phyloP scores from a whole-genome alignment of 1,140 invertebrate genomes.

The Dreissena rostriformis region DNA sequence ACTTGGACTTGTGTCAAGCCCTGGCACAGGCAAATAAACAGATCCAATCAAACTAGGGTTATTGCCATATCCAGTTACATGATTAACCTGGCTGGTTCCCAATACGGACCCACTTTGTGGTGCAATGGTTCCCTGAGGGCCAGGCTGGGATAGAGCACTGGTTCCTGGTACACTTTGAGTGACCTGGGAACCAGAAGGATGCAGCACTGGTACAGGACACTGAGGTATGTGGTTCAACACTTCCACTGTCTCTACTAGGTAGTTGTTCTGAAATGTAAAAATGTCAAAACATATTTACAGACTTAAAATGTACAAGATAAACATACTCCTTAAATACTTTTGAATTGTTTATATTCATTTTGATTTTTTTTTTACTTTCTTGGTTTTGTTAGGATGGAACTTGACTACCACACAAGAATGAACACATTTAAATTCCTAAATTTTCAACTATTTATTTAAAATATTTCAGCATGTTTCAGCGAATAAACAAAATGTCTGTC shows the following conservation, averaged over 20 bases:
- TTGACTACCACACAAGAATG: too few relatives aligned
- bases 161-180: background rate
- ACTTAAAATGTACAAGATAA: background rate
- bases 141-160: background rate
- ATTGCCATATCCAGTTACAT: too few relatives aligned
- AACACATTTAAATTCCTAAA: too few relatives aligned
- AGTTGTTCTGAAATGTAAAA: constrained; percentile 82
- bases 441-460: too few relatives aligned
- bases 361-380: too few relatives aligned
- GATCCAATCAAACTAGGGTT: too few relatives aligned
- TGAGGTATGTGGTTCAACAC: constrained; percentile 83
- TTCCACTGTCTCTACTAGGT: constrained; percentile 82
- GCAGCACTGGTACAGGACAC: constrained; percentile 83
- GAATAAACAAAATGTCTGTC: too few relatives aligned
- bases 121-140: background rate
- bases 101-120: background rate
- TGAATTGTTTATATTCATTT: too few relatives aligned
- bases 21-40: too few relatives aligned
- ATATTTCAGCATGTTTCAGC: too few relatives aligned
- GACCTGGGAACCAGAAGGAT: constrained; percentile 15
- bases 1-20: too few relatives aligned
- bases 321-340: background rate
- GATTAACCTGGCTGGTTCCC: background rate
- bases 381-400: too few relatives aligned
- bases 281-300: background rate